Conservation (phyloP, 2,888 invertebrate genomes). For the Lordiphosa andalusiaca region DNA sequence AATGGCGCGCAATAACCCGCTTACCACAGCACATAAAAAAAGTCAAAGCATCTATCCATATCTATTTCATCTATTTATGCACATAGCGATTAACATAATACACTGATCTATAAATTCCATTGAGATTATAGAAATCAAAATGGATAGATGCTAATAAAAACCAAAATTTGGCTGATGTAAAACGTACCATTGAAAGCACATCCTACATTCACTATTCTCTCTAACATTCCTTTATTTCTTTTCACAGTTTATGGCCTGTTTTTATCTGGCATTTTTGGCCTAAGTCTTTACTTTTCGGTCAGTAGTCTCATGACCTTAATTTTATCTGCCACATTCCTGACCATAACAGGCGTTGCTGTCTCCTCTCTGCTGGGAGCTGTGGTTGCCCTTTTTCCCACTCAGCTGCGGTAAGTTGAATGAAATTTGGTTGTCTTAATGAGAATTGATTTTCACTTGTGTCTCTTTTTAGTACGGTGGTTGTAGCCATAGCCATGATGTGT, state of each 20-base stretch:
- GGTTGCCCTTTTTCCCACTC: conserved; percentile 77
- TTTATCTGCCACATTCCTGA: conserved; percentile 82
- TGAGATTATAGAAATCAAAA: no score
- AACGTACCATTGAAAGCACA: no score
- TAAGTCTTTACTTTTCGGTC: conserved; percentile 83
- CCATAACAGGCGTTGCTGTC: conserved; percentile 72
- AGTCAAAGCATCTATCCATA: no score
- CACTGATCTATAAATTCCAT: no score
- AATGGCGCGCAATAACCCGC: no score
- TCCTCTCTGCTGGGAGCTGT: conserved; percentile 76
- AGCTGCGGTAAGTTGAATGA: conserved; percentile 69
- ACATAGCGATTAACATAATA: no score
- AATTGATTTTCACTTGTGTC: no score
- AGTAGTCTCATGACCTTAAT: conserved; percentile 82
- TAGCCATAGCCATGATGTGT: conserved; percentile 86
- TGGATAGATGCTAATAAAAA: no score
- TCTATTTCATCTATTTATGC: no score
- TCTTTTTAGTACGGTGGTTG: conserved; percentile 84
- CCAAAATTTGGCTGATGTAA: no score
- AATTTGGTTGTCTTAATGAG: background rate
- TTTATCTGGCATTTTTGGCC: conserved; percentile 81
- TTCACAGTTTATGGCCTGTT: conserved; percentile 79
- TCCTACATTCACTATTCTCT: background rate
- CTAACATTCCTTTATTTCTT: background rate
- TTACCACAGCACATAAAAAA: no score